Conservation (phyloP, 64 coral and sea anemone genomes). For the Porites australiensis region DNA sequence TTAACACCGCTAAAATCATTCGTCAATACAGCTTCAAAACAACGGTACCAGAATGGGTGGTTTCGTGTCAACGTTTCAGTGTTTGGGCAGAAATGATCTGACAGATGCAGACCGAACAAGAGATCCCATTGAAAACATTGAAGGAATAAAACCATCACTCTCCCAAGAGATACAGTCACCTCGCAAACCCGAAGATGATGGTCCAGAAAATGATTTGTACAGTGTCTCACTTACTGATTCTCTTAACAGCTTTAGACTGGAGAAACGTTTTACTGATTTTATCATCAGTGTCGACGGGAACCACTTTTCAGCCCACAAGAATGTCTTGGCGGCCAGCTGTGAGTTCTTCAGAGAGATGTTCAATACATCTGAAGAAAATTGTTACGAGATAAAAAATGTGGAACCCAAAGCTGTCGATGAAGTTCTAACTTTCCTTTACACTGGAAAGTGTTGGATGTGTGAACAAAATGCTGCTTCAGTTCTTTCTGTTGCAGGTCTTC, state of each 20-base stretch:
- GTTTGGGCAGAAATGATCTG: too few species aligned
- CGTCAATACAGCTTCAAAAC: too few species aligned
- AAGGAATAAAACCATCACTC: too few species aligned
- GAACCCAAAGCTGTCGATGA: neutral
- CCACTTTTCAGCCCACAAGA: slow-evolving; percentile 32
- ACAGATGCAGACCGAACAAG: too few species aligned
- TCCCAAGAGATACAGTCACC: too few species aligned
- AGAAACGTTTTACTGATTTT: slow-evolving; percentile 20
- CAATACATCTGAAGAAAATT: neutral
- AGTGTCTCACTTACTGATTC: slow-evolving; percentile 8
- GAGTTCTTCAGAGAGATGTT: slow-evolving; percentile 9
- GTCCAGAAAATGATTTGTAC: neutral
- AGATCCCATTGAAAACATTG: too few species aligned
- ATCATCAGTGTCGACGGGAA: neutral
- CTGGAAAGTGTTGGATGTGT: slow-evolving; percentile 7
- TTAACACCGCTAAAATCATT: too few species aligned
- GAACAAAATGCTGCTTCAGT: neutral
- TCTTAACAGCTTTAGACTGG: slow-evolving; percentile 9
- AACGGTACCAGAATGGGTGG: too few species aligned
- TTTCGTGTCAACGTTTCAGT: too few species aligned
- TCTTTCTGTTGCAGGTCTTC: neutral
- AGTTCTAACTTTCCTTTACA: slow-evolving; percentile 22
- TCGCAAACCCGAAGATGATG: neutral
- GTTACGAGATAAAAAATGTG: slow-evolving; percentile 1
- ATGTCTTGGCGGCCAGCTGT: slow-evolving; percentile 37